Evolutionary conservation across 2,888 invertebrate species (phyloP).

Genomic region (Epinotia bilunana): DNA sequence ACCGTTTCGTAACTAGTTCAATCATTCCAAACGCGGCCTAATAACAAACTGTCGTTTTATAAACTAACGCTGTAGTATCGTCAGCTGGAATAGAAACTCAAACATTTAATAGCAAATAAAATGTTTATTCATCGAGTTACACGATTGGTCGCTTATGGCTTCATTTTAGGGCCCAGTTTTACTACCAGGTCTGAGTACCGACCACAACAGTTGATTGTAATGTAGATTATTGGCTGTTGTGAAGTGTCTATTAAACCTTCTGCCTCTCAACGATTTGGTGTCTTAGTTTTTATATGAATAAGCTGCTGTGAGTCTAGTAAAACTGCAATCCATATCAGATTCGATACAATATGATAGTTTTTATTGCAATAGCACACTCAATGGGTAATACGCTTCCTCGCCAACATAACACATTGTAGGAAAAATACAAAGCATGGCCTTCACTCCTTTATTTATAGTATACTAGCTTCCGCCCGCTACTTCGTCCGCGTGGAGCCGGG

Average conservation of each 20-base stretch:
- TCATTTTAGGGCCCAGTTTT: constrained; percentile 55
- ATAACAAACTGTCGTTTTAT: constrained; percentile 48
- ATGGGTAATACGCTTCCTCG: too few species aligned
- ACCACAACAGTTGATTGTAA: constrained; percentile 38
- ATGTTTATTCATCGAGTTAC: constrained; percentile 65
- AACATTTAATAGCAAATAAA: constrained; percentile 54
- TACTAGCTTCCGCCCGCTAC: too few species aligned
- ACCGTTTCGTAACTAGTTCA: constrained; percentile 9
- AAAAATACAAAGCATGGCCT: too few species aligned
- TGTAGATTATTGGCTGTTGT: constrained; percentile 38
- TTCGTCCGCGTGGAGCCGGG: too few species aligned
- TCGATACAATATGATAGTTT: not conserved
- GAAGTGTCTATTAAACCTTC: constrained; percentile 28
- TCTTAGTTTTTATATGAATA: constrained; percentile 6
- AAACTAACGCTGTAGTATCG: constrained; percentile 46
- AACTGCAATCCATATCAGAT: not conserved
- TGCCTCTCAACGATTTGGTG: constrained; percentile 23
- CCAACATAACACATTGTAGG: too few species aligned
- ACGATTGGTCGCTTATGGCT: constrained; percentile 59
- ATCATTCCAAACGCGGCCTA: constrained; percentile 35
- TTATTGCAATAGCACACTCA: not conserved
- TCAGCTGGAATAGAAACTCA: constrained; percentile 51
- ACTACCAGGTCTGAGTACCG: constrained; percentile 30
- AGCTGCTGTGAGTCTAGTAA: not conserved
- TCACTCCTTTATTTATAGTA: too few species aligned